Conservation (phyloP, 2,888 invertebrate species). For the Bellardia bayeri region DNA sequence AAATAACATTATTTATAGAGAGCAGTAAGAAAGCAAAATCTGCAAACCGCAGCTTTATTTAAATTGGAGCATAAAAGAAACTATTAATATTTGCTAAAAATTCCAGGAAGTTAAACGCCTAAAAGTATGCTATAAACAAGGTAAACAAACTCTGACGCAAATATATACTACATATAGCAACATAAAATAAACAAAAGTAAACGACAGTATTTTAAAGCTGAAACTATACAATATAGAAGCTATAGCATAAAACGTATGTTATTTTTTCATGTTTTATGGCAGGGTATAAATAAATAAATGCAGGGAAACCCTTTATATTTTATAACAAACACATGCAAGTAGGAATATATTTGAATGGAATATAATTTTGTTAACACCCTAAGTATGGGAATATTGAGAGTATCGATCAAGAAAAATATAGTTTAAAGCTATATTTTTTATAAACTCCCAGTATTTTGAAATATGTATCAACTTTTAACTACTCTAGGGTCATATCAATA, state of each 20-base stretch:
- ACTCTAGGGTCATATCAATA: constrained; percentile 35
- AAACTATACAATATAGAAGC: neutral
- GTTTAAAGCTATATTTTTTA: neutral
- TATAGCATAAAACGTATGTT: neutral
- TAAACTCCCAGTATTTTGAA: neutral
- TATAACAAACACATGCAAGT: neutral
- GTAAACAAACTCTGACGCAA: neutral
- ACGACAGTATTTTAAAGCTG: neutral
- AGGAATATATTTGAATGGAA: constrained; percentile 16
- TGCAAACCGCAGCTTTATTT: neutral
- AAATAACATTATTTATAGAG: constrained; percentile 9
- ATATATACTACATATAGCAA: neutral
- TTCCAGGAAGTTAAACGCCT: constrained; percentile 68
- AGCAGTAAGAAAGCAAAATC: neutral
- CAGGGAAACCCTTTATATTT: constrained; percentile 4
- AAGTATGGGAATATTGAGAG: neutral
- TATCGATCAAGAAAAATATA: too few relatives aligned
- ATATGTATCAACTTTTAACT: neutral
- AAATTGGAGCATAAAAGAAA: constrained; percentile 31
- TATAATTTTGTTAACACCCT: constrained; percentile 19
- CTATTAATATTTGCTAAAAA: neutral
- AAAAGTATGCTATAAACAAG: constrained; percentile 75
- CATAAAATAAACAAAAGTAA: neutral
- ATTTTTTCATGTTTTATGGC: neutral
- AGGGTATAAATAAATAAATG: neutral